Base-by-base conservation (phyloP, 2,888 invertebrate species). In the Camponotus fellah region DNA sequence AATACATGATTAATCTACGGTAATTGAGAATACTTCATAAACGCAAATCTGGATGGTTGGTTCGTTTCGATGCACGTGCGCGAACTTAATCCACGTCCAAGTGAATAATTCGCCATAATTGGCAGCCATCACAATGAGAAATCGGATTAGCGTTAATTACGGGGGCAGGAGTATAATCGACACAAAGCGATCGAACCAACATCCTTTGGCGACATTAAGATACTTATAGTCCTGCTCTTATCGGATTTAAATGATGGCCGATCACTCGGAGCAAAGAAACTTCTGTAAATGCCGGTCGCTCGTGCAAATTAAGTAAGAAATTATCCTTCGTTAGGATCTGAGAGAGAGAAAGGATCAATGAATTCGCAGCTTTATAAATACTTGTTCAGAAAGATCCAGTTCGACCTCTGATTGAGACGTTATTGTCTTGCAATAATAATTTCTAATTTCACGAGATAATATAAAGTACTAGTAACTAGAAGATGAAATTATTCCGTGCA, bases 131-230 rank as follows among this genome's bases (percentile, higher is more conserved):
- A 34, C 58, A 46, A 72, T 46, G 60, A 80, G 34, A 1, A 72
- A 79, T 79, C 46, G 58, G 17, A 79, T 79, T 79, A 72, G 17
- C 26, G 3, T 60, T 60, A 60, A 80, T 80, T 80, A 60, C 17
- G 21, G 21, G 17, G 8, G 26, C 21, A 17, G 8, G 26, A 5
- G n/a, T 80, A 56, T 56, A 56, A 71, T 53, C 34, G 17, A 32
- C 17, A 56, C 14, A n/a, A n/a, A 46, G 37, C 34, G 34, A 68
- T 58, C n/a, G 40, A 32, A 71, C 21, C 43, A 58, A 58, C 71
- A 43, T 43, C 34, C 9, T 32, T 32, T 49, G 32, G 2, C 58
- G 9, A n/a, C 34, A n/a, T 49, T 17, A 49, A 2, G 53, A 49
- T 34, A 43, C 46, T 34, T 65, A 34, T 65, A 34, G 3, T 65